Base-by-base conservation (phyloP, 2,888 invertebrate species). In the Halictus ligatus region DNA sequence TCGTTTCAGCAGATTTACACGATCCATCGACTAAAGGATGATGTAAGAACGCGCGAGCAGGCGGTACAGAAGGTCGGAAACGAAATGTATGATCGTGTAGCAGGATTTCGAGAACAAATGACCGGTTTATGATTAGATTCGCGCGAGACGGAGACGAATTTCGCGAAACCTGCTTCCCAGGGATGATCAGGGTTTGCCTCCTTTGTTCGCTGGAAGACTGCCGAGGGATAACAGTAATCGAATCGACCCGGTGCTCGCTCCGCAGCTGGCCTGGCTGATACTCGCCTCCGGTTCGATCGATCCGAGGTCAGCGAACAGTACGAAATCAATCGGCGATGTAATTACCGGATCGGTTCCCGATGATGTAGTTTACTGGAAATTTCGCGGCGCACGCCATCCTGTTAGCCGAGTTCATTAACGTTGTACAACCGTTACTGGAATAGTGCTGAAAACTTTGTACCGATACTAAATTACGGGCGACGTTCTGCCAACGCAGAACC, bases 321-420 rank as follows among this genome's bases (percentile, higher is more conserved):
- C 8, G 60, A 48, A 46, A 46, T 73, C 35, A 35, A 6, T 35
- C n/a, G 35, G 6, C 58, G 58, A 73, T 75, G 69, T 21, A 54
- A 75, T 69, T 69, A 25, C 10, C 21, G 15, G 69, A 75, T 80
- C 69, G 69, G 46, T 71, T 58, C 35, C 2, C 54, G 18, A 71
- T 58, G 58, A 76, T 29, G 25, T 18, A 40, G 46, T 48, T 50
- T 43, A 69, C n/a, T 54, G 43, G n/a, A n/a, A 54, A 75, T 80
- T 75, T 43, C 25, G 18, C 43, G 21, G 25, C 29, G 40, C n/a
- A 18, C 12, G 64, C 18, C 2, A 60, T 15, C 18, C 21, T 43
- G 58, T 15, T 25, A 8, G 35, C 40, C 21, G 21, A 64, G 50
- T 50, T 67, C 29, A 29, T 74, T 74, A 72, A 25, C 15, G 10